Conservation (phyloP, 2,888 invertebrate species). For the Leptinotarsa haldemani region DNA sequence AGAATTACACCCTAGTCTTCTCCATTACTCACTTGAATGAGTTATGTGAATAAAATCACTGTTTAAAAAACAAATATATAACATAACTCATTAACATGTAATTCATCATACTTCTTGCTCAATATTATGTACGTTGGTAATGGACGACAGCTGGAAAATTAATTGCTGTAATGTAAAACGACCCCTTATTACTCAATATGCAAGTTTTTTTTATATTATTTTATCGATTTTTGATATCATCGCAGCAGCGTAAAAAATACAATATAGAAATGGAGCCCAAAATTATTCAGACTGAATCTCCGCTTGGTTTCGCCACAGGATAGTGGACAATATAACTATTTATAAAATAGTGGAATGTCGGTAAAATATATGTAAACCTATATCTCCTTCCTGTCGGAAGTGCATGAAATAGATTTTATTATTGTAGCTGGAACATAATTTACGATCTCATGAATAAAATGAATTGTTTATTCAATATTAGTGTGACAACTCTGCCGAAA, state of each 20-base stretch:
- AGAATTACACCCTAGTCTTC: too few relatives aligned
- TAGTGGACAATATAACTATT: conserved; percentile 17
- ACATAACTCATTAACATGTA: too few relatives aligned
- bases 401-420: conserved; percentile 16
- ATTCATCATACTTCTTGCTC: too few relatives aligned
- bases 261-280: neutral
- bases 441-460: neutral
- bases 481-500: neutral
- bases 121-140: too few relatives aligned
- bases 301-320: neutral
- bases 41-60: too few relatives aligned
- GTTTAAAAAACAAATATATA: too few relatives aligned
- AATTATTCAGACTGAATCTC: conserved; percentile 17
- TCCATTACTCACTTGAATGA: too few relatives aligned
- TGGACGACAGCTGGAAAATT: too few relatives aligned
- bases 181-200: too few relatives aligned
- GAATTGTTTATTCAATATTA: neutral
- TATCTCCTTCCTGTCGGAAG: conserved; percentile 20
- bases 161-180: too few relatives aligned
- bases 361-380: conserved; percentile 14
- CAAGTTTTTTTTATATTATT: too few relatives aligned
- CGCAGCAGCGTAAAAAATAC: neutral
- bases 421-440: neutral
- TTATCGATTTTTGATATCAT: neutral
- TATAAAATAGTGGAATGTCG: conserved; percentile 16